A percentile compares a stretch with the other conserved stretches of the same genome.
phyloP scores from a whole-genome alignment of 2,888 invertebrate species.

The Endomychus coccineus region DNA sequence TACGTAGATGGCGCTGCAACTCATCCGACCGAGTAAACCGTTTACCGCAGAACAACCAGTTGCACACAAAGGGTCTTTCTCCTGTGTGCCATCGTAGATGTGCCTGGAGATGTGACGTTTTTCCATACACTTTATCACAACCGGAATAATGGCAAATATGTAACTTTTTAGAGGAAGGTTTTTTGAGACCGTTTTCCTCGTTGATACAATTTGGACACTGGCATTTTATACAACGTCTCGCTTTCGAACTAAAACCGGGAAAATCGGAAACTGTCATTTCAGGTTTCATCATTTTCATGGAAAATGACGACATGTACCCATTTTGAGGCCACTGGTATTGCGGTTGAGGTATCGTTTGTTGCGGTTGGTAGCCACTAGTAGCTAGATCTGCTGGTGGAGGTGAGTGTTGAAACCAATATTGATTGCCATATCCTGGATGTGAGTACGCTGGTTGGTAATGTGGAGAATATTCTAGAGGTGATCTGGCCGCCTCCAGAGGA shows the following conservation, averaged over 20 bases:
- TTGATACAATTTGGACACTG: conserved; percentile 75
- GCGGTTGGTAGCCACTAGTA: conserved; percentile 41
- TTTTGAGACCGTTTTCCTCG: conserved; percentile 71
- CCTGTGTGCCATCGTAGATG: conserved; percentile 79
- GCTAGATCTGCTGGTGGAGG: conserved; percentile 40
- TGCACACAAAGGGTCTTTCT: conserved; percentile 84
- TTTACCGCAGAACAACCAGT: conserved; percentile 84
- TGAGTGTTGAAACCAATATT: conserved; percentile 42
- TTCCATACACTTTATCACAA: conserved; percentile 83
- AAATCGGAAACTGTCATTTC: conserved; percentile 37
- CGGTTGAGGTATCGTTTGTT: conserved; percentile 48
- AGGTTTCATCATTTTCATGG: conserved; percentile 42
- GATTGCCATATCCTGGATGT: conserved; percentile 31
- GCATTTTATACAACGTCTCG: conserved; percentile 67
- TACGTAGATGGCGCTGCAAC: conserved; percentile 78
- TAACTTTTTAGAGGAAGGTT: conserved; percentile 72
- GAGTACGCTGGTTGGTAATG: conserved; percentile 36
- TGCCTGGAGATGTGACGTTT: conserved; percentile 75
- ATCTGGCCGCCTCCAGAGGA: conserved; percentile 34
- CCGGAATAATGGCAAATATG: conserved; percentile 84
- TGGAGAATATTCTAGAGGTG: conserved; percentile 38
- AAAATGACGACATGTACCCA: conserved; percentile 39
- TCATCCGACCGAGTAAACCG: conserved; percentile 89
- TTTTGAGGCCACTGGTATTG: conserved; percentile 47
- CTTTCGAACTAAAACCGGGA: conserved; percentile 42